These are phyloP conservation scores for Pharmacophagus antenor DNA, from an alignment of 2,888 invertebrate genomes.

Conservation along the genomic window DNA sequence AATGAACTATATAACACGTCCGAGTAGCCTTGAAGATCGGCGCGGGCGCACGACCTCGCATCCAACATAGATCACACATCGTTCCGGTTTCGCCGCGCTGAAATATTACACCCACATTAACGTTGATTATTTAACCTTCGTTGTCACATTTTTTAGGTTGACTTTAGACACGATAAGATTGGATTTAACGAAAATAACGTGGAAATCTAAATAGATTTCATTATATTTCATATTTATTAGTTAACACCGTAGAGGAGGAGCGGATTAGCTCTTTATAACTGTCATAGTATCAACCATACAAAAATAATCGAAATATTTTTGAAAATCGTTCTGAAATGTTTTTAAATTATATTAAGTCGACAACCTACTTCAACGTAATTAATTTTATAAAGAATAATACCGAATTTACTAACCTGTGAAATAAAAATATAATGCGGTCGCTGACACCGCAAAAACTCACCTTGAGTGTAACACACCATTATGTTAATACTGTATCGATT, in stretches of 20 bases:
- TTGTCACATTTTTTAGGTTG: conserved; percentile 34
- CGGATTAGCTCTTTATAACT: neutral
- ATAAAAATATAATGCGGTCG: conserved; percentile 34
- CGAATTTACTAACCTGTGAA: neutral
- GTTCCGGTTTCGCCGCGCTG: conserved; percentile 42
- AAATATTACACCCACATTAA: conserved; percentile 45
- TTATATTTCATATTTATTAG: neutral
- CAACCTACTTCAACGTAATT: neutral
- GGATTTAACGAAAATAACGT: conserved; percentile 5
- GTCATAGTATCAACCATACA: neutral
- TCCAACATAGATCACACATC: conserved; percentile 39
- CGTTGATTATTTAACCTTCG: conserved; percentile 40
- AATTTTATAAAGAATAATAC: neutral
- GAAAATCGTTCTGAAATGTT: neutral
- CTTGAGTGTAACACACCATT: conserved; percentile 43
- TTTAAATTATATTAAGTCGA: too few relatives aligned
- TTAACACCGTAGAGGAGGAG: neutral
- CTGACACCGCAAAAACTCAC: conserved; percentile 40
- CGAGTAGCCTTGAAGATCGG: conserved; percentile 39
- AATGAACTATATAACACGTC: conserved; percentile 34
- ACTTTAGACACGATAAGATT: conserved; percentile 21
- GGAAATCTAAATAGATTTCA: neutral
- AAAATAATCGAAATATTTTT: neutral
- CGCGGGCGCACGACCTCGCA: conserved; percentile 41
- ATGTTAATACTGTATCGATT: conserved; percentile 44